These are phyloP conservation scores for Suricata suricatta DNA, from an alignment of 2,113 vertebrate genomes.

Conservation along the genomic window DNA sequence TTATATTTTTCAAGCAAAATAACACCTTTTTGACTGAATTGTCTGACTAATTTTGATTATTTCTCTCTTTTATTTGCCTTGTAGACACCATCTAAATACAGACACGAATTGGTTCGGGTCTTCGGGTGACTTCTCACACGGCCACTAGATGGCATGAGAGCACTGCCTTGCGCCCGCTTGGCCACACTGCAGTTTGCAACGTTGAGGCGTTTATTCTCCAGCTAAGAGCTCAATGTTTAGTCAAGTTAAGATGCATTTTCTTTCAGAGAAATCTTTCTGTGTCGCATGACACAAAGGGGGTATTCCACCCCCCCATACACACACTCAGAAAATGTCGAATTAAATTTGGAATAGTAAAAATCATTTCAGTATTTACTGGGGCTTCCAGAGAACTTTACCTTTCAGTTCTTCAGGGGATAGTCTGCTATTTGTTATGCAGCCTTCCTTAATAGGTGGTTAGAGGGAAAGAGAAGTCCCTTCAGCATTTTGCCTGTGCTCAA, in stretches of 20 bases:
- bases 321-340: constrained; percentile 68
- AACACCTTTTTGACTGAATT: neutral
- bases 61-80: neutral
- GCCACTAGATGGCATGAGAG: constrained; percentile 85
- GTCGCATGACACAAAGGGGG: constrained; percentile 41
- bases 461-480: constrained; percentile 24
- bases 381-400: constrained; percentile 72
- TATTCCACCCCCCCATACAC: neutral
- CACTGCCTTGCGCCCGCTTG: constrained; percentile 52
- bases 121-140: neutral
- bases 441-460: constrained; percentile 48
- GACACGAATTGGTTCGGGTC: neutral
- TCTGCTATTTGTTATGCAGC: constrained; percentile 66
- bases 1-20: neutral
- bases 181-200: rapidly evolving
- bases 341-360: constrained; percentile 70
- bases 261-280: constrained; percentile 62
- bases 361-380: constrained; percentile 56
- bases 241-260: constrained; percentile 67
- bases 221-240: constrained; percentile 63
- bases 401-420: constrained; percentile 46
- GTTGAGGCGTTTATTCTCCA: neutral
- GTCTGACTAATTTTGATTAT: neutral
- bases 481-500: constrained; percentile 42
- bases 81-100: neutral